Evolutionary conservation across 2,888 invertebrate species (phyloP), one percentile per base, ranked within the genome.

Genomic region (Argyresthia albistria): DNA sequence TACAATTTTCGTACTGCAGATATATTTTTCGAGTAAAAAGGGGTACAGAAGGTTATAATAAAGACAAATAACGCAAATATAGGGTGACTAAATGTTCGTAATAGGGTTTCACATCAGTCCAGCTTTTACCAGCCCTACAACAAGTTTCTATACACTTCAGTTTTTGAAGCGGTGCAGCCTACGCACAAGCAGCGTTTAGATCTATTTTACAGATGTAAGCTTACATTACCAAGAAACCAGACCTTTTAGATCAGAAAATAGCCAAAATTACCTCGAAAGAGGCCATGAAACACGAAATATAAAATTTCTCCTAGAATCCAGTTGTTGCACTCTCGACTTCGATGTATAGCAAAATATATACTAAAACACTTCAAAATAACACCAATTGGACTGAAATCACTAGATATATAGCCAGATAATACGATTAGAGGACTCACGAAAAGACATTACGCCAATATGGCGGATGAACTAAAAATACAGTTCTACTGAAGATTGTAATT

Each of bases 391-490:
- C 71, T 65, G 64, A 70, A 71, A 73, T 66, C 60, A 70, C 67
- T 67, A 69, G 70, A 69, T 69, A 63, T 69, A 74, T 80, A 82
- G 77, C 78, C 74, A 79, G 62, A 73, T 73, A 78, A 80, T 79
- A 78, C 79, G 71, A 70, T 76, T 84, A 84, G 84, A 84, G 75
- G 80, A 86, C 87, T 86, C 86, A 86, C 87, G 84, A 84, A 82
- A 79, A 83, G 74, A 82, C 88, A 88, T 86, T 87, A 89, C 88
- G 89, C 90, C 91, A 91, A 91, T 90, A 91, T 91, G 91, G 91
- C 91, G 91, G 90, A 89, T 87, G 88, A 83, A 90, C 89, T 88
- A 88, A 88, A 88, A 87, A 88, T 88, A 88, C 84, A 81, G 86
- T 75, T 72, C 78, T 83, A 76, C 78, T 76, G 73, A 74, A 74